Evolutionary conservation across 2,113 vertebrate species (phyloP).

Genomic region (Eublepharis macularius): DNA sequence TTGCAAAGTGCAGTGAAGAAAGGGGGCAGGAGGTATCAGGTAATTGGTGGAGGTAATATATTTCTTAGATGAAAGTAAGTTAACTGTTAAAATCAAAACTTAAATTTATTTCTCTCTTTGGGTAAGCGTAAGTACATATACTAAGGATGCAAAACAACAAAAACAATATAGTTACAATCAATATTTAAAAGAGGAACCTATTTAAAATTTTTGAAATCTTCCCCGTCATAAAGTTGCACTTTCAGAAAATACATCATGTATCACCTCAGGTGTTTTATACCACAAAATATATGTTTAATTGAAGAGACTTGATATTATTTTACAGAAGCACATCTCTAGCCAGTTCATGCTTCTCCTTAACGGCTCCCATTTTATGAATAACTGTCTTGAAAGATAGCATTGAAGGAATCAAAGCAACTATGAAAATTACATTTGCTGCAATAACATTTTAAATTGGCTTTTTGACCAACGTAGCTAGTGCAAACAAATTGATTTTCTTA

Average conservation of each 20-base stretch:
- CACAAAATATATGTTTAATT: slow-evolving; percentile 8
- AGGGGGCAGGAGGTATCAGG: not conserved
- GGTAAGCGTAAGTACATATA: not conserved
- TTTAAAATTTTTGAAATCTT: not conserved
- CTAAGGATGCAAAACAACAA: not conserved
- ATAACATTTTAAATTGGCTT: slow-evolving; percentile 22
- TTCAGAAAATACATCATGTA: slow-evolving; percentile 3
- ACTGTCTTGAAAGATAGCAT: not conserved
- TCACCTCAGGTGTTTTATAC: slow-evolving; percentile 5
- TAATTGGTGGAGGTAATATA: accelerated
- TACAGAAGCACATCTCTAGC: not conserved
- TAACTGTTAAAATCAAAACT: not conserved
- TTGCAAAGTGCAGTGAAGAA: not conserved
- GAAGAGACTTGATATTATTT: slow-evolving; percentile 23
- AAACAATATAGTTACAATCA: not conserved
- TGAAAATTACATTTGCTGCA: not conserved
- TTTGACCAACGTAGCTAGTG: slow-evolving; percentile 21
- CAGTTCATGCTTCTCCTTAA: not conserved
- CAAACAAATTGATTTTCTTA: not conserved
- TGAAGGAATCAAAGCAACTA: slow-evolving; percentile 13
- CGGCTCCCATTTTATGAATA: accelerated
- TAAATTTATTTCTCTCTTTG: not conserved
- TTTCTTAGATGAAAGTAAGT: not conserved
- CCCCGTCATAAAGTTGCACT: not conserved
- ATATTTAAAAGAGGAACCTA: not conserved